Base-by-base conservation (phyloP, 2,113 vertebrate genomes). In the Actenoides hombroni region DNA sequence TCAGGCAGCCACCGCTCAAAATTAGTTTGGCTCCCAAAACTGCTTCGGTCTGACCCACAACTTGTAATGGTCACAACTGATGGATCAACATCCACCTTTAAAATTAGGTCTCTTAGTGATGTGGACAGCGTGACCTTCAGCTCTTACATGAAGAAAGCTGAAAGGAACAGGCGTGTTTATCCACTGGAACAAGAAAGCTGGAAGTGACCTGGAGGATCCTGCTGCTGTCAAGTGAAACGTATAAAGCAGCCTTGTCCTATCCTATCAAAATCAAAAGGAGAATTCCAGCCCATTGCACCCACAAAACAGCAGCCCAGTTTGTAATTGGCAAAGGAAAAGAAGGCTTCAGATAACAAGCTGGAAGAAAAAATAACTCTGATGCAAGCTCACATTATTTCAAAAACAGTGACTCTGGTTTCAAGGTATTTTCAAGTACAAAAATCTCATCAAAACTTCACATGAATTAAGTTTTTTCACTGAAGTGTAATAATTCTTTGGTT, bases 181-280 rank as follows among this genome's bases (percentile, higher is more conserved):
- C 42, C 60, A n/a, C 0, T 69, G 76, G 76, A 95, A 96, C 65
- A 93, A 67, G 91, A 87, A 88, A 51, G 91, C 89, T 96, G 91
- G 83, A 88, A 94, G 79, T 95, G 78, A 97, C 37, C 88, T 93
- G 90, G 75, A 95, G 93, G 86, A 92, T 94, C 77, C 92, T 95
- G 94, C 88, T 61, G 57, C 49, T 92, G 60, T 95, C 85, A 90
- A 95, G 74, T 89, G 79, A 94, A 95, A 95, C 2, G 6, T 56
- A 71, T 60, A 94, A 97, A 95, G 86, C 14, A 65, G 40, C 25
- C 93, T 74, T 94, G 95, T 95, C 93, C 88, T 28, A 76, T 57
- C 81, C 40, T 88, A 86, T 96, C 86, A 87, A 91, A 92, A 94
- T 74, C 96, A 92, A 81, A 88, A 46, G 70, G 39, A 73, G 24